Percentiles rank a stretch among this genome's conserved stretches.
phyloP scores from a whole-genome alignment of 2,888 invertebrate genomes.

The Pyrrhosoma nymphula region DNA sequence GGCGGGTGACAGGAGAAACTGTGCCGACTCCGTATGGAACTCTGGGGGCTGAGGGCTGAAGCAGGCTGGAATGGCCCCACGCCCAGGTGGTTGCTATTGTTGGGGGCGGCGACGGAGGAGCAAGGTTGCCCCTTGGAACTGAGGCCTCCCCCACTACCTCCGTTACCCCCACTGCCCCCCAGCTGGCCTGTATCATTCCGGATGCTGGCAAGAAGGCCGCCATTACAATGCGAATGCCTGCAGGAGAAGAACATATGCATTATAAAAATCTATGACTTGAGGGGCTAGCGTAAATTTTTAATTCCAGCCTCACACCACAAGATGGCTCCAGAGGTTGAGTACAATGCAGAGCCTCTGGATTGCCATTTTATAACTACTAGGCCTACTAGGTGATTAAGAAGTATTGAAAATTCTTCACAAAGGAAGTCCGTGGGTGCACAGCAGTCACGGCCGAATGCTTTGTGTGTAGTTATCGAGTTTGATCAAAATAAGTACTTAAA shows the following conservation, averaged over 20 bases:
- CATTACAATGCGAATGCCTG: conserved; percentile 89
- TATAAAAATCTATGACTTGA: too few species aligned
- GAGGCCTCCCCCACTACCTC: not conserved
- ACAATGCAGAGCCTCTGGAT: too few species aligned
- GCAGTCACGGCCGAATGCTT: too few species aligned
- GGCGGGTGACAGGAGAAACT: conserved; percentile 73
- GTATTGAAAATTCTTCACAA: too few species aligned
- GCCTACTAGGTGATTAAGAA: too few species aligned
- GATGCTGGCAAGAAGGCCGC: conserved; percentile 79
- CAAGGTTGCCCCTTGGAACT: conserved; percentile 44
- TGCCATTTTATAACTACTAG: too few species aligned
- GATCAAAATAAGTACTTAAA: too few species aligned
- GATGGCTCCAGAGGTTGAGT: too few species aligned
- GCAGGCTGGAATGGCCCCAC: conserved; percentile 63
- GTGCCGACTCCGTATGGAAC: conserved; percentile 82
- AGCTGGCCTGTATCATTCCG: conserved; percentile 84
- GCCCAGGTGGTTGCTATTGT: conserved; percentile 58
- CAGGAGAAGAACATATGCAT: not conserved
- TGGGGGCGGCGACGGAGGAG: conserved; percentile 40
- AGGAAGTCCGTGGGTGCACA: too few species aligned
- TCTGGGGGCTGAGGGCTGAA: conserved; percentile 84
- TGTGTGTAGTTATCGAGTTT: too few species aligned
- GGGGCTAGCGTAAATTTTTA: too few species aligned
- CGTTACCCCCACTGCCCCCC: not conserved
- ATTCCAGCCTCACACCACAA: too few species aligned